Evolutionary conservation across 1,140 invertebrate genomes (phyloP), one percentile per base, ranked within the genome.

Genomic region (Megalonaias nervosa): DNA sequence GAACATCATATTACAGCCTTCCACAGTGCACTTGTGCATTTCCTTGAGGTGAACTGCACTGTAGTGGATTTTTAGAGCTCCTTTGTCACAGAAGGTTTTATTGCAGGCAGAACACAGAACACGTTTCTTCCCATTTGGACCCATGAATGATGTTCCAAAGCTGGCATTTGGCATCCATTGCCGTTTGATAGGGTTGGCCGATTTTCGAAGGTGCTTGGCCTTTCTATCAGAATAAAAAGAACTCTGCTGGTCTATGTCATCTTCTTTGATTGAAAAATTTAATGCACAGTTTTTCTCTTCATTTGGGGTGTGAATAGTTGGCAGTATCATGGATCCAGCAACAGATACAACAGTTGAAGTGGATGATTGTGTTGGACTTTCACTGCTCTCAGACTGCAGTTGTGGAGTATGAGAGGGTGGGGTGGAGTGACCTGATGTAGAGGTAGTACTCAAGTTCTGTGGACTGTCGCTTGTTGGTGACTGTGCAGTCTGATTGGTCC

Each of bases 1-100:
- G 89, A 99, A 99, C 96, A 99, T 98, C 97, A 99, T 99, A 88
- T 96, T 99, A 91, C 98, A 99, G 0, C 98, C 98, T 86, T 97
- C 96, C 0, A 99, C 97, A 0, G 98, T 99, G 89, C 98, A 99
- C 90, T 97, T 98, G 91, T 99, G 98, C 98, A 99, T 99, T 92
- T 99, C 99, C 23, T 89, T 94, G 74, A 99, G 90, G 91, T 99
- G 99, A 12, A 99, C 99, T 0, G 99, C 98, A 66, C 97, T 99
- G 88, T 99, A 99, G 89, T 99, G 99, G 31, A 99, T 99, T 92
- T 99, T 99, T 1, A 99, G 92, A 1, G 99, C 99, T 62, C 90
- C 90, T 92, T 99, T 99, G 92, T 99, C 99, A 93, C 99, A 99
- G 92, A 99, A 99, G 55, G 98, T 99, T 91, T 99, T 99, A 70